Percentiles rank a stretch among this genome's conserved stretches.
Conservation (phyloP, 2,888 invertebrate genomes). For the Ormyrus thymus region DNA sequence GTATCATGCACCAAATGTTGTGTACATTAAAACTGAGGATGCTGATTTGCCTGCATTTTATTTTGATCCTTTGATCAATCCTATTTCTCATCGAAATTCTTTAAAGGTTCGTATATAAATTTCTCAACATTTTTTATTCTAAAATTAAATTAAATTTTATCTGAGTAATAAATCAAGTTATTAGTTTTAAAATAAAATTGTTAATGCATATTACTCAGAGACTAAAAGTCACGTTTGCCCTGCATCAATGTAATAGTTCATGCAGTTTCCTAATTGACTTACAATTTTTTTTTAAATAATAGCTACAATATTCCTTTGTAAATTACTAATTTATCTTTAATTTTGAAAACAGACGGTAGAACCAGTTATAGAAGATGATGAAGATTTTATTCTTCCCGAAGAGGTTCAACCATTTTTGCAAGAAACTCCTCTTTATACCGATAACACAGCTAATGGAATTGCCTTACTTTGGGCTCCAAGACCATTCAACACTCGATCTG, state of each 20-base stretch:
- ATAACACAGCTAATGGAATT: slow-evolving; percentile 99
- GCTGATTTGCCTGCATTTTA: slow-evolving; percentile 99
- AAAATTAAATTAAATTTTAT: not conserved
- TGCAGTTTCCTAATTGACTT: slow-evolving; percentile 8
- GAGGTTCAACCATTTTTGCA: slow-evolving; percentile 94
- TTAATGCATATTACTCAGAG: not conserved
- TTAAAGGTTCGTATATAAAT: slow-evolving; percentile 79
- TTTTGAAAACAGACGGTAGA: slow-evolving; percentile 79
- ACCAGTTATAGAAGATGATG: slow-evolving; percentile 93
- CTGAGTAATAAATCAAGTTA: not conserved
- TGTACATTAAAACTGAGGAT: slow-evolving; percentile 99
- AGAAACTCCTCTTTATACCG: slow-evolving; percentile 96
- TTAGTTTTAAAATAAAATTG: not conserved
- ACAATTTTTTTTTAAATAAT: not conserved
- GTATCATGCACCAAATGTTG: slow-evolving; percentile 99
- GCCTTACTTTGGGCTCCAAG: slow-evolving; percentile 97
- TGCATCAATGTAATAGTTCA: not conserved
- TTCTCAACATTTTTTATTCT: not conserved
- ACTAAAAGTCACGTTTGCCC: not conserved
- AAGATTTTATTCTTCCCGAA: slow-evolving; percentile 94
- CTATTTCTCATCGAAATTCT: slow-evolving; percentile 95
- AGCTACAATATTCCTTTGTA: slow-evolving; percentile 12
- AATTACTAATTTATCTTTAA: slow-evolving; percentile 49
- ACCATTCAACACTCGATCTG: slow-evolving; percentile 97
- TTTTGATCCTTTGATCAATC: slow-evolving; percentile 99